These are phyloP conservation scores for Haliclona indistincta DNA, from an alignment of 37 sponge, comb jelly and placozoan genomes.

Conservation along the genomic window DNA sequence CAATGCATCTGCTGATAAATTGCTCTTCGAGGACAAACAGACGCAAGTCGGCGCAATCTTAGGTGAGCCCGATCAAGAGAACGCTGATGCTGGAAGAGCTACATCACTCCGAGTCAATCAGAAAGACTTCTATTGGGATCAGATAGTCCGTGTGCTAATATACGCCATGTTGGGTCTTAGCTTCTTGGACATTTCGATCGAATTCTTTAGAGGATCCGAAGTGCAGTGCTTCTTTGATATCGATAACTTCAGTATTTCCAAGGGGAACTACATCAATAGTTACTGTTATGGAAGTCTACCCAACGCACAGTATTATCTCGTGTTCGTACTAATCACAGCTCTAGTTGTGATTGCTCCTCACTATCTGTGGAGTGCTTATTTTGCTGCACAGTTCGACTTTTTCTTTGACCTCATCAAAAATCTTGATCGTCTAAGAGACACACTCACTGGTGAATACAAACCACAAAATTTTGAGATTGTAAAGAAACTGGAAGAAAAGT, in stretches of 20 bases:
- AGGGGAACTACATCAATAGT: background rate
- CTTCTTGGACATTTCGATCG: constrained; percentile 27
- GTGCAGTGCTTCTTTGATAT: constrained; percentile 17
- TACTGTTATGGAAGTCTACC: background rate
- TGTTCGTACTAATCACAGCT: constrained; percentile 37
- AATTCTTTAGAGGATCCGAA: constrained; percentile 15
- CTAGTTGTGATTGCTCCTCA: constrained; percentile 48
- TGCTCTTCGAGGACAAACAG: background rate
- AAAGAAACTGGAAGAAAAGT: constrained; percentile 40
- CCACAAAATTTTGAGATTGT: constrained; percentile 32
- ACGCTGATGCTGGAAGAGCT: background rate
- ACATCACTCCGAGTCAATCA: background rate
- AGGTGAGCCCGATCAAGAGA: background rate
- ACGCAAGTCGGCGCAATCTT: too few species aligned
- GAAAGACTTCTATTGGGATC: constrained; percentile 47
- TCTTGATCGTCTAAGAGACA: constrained; percentile 39
- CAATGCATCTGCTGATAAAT: background rate
- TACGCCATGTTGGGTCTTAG: constrained; percentile 29
- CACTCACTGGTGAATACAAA: constrained; percentile 48
- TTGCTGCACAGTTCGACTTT: constrained; percentile 23
- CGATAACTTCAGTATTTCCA: background rate
- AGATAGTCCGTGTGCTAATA: constrained; percentile 23
- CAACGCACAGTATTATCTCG: constrained; percentile 17
- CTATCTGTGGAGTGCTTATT: constrained; percentile 41
- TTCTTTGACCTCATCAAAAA: constrained; percentile 9